Conservation (phyloP, 92 coral and sea anemone genomes). For the Hydrozoanthus gracilis region DNA sequence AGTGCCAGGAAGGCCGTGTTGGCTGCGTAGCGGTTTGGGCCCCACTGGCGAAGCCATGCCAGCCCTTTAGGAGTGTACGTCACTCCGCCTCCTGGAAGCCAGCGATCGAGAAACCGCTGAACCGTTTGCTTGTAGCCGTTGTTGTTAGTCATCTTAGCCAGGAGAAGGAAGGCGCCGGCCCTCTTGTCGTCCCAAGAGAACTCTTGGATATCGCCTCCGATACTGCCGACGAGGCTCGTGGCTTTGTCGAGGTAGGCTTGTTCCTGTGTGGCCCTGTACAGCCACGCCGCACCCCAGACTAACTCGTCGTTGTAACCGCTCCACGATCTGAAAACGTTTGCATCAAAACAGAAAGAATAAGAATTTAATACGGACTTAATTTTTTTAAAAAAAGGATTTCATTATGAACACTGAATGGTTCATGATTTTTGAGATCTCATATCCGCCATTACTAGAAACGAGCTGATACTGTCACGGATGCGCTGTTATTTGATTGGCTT, state of each 20-base stretch:
- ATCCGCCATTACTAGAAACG: no score
- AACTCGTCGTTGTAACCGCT: constrained; percentile 45
- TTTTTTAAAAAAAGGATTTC: no score
- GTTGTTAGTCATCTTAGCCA: constrained; percentile 35
- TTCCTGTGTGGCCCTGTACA: constrained; percentile 38
- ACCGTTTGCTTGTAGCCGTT: constrained; percentile 17
- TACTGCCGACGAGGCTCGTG: neutral
- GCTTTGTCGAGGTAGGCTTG: constrained; percentile 39
- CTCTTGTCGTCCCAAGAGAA: constrained; percentile 57
- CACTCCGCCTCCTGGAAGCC: constrained; percentile 49
- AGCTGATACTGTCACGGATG: no score
- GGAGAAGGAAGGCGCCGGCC: constrained; percentile 34
- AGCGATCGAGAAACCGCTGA: constrained; percentile 18
- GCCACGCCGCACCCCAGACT: constrained; percentile 49
- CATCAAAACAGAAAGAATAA: neutral
- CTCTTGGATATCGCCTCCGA: constrained; percentile 18
- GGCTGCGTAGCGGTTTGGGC: constrained; percentile 48
- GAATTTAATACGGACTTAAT: no score
- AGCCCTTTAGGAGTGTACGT: constrained; percentile 37
- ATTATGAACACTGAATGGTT: no score
- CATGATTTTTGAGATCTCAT: no score
- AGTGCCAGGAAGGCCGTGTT: constrained; percentile 52
- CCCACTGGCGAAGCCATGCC: constrained; percentile 44
- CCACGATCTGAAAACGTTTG: neutral
- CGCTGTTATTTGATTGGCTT: no score